These are phyloP conservation scores for Hemaris fuciformis DNA, from an alignment of 2,888 invertebrate species.

Conservation along the genomic window DNA sequence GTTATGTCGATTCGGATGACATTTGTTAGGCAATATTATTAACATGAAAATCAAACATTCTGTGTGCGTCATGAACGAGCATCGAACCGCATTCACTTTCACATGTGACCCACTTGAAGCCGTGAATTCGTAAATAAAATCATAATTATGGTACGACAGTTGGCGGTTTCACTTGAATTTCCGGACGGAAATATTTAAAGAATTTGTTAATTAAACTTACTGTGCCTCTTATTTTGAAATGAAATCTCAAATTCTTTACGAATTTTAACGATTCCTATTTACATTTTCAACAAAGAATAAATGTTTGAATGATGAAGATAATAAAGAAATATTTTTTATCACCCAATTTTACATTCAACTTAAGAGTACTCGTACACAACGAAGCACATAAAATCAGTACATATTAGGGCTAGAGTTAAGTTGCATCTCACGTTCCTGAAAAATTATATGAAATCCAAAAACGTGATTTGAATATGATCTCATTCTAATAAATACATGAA, in stretches of 20 bases:
- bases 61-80: background rate
- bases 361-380: too few relatives aligned
- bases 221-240: background rate
- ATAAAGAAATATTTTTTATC: too few relatives aligned
- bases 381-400: too few relatives aligned
- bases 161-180: background rate
- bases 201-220: background rate
- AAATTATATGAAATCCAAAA: too few relatives aligned
- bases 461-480: too few relatives aligned
- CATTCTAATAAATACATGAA: too few relatives aligned
- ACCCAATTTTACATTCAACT: too few relatives aligned
- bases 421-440: too few relatives aligned
- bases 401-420: too few relatives aligned
- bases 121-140: background rate
- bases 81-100: slow-evolving; percentile 14
- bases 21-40: background rate
- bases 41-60: slow-evolving; percentile 2
- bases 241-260: background rate
- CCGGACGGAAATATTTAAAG: background rate
- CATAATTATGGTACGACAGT: background rate
- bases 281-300: too few relatives aligned
- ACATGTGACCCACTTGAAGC: slow-evolving; percentile 9
- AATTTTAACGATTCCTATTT: too few relatives aligned
- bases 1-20: background rate
- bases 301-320: too few relatives aligned